Conservation (phyloP, 1,140 invertebrate genomes). For the Lerema accius region DNA sequence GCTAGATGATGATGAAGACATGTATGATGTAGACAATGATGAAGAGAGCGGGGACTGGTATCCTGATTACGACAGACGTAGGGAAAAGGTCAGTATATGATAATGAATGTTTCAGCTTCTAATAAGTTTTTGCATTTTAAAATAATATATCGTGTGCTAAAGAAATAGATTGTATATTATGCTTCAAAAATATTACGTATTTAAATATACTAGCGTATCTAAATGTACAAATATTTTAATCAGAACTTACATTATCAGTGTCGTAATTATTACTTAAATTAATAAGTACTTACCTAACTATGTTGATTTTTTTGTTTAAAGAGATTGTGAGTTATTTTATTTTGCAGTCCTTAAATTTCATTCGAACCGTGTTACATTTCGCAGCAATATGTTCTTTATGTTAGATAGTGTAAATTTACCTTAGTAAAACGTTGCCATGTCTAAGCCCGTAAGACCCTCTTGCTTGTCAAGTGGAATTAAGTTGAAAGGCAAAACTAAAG, state of each 20-base stretch:
- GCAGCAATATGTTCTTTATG: neutral
- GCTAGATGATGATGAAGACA: conserved; percentile 62
- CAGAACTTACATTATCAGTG: no score
- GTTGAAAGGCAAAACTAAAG: neutral
- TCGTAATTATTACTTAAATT: no score
- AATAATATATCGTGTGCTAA: no score
- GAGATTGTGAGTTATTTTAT: no score
- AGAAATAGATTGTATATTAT: no score
- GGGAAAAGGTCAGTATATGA: conserved; percentile 51
- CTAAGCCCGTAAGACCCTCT: neutral
- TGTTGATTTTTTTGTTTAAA: no score
- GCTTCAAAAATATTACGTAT: no score
- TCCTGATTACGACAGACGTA: conserved; percentile 62
- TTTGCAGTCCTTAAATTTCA: neutral
- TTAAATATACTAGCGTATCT: no score
- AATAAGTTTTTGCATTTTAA: no score
- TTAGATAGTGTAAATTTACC: neutral
- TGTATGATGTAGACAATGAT: conserved; percentile 57
- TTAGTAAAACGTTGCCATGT: neutral
- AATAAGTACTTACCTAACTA: no score
- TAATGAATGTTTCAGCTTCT: no score
- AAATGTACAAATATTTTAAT: no score
- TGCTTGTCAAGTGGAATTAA: conserved; percentile 2
- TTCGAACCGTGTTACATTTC: neutral
- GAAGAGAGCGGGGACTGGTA: conserved; percentile 75